These are phyloP conservation scores for Oscheius onirici DNA, from an alignment of 2,888 invertebrate species.

Conservation along the genomic window DNA sequence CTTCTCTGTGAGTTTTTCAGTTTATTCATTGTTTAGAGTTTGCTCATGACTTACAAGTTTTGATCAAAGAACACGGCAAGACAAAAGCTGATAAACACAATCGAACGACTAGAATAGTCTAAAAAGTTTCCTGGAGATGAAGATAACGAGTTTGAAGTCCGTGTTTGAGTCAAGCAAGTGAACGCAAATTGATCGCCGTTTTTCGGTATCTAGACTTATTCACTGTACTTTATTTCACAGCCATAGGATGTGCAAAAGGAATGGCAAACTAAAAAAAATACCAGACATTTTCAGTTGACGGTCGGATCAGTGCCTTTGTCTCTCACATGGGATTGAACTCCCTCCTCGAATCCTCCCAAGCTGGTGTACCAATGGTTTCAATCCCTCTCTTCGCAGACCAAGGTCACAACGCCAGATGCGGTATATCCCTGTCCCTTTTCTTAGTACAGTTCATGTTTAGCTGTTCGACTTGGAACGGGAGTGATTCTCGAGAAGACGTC, in stretches of 20 bases:
- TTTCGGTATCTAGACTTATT: too few species aligned
- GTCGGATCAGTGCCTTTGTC: slow-evolving; percentile 44
- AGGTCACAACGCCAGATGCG: slow-evolving; percentile 44
- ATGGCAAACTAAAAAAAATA: too few species aligned
- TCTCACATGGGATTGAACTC: slow-evolving; percentile 52
- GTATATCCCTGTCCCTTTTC: slow-evolving; percentile 19
- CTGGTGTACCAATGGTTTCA: slow-evolving; percentile 47
- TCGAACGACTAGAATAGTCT: too few species aligned
- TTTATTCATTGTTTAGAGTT: neutral
- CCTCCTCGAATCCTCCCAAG: slow-evolving; percentile 43
- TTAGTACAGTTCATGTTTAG: slow-evolving; percentile 31
- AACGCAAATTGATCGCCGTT: too few species aligned
- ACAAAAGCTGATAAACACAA: too few species aligned
- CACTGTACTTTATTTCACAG: too few species aligned
- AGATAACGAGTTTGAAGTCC: neutral
- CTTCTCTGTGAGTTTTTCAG: slow-evolving; percentile 37
- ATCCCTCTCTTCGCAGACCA: slow-evolving; percentile 55
- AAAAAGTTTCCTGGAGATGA: neutral
- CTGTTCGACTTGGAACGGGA: slow-evolving; percentile 42
- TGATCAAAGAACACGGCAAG: too few species aligned
- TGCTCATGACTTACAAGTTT: neutral
- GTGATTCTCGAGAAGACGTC: slow-evolving; percentile 39
- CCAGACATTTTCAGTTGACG: slow-evolving; percentile 36
- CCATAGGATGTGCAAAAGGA: too few species aligned
- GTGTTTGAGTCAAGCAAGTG: too few species aligned